phyloP scores from a whole-genome alignment of 2,888 invertebrate species.

The Eilema griseolum region DNA sequence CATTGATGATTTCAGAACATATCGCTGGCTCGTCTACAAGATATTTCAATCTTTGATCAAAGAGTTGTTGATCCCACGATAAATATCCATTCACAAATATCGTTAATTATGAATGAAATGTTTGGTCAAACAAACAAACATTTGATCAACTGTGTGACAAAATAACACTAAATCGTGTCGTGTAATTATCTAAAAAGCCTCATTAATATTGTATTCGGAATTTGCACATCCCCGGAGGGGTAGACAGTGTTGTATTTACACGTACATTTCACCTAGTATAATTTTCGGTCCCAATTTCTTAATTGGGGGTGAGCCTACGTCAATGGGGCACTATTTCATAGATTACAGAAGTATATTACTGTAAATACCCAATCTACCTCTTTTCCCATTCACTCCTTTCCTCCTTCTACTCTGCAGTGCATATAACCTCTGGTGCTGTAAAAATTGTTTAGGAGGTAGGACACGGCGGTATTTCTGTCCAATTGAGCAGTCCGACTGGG shows the following conservation, averaged over 20 bases:
- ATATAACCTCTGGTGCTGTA: background rate
- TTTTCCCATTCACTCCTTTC: background rate
- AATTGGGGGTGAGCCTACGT: background rate
- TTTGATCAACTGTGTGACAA: background rate
- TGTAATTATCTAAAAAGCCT: no score
- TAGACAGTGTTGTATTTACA: background rate
- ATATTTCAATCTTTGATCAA: background rate
- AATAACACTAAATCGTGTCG: background rate
- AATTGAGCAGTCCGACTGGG: no score
- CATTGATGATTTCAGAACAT: background rate
- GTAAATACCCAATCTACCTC: background rate
- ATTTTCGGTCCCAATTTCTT: background rate
- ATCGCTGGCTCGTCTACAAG: background rate
- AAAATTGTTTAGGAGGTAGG: no score
- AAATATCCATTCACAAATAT: constrained; percentile 2
- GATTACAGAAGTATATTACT: background rate
- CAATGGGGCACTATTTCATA: no score
- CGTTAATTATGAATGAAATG: background rate
- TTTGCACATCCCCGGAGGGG: background rate
- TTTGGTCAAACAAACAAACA: background rate
- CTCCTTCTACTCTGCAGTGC: background rate
- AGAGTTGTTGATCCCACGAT: background rate
- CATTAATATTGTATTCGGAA: no score
- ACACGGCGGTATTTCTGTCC: no score
- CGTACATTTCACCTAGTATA: no score